Conservation (phyloP, 2,888 invertebrate species). For the Cenopis cana region DNA sequence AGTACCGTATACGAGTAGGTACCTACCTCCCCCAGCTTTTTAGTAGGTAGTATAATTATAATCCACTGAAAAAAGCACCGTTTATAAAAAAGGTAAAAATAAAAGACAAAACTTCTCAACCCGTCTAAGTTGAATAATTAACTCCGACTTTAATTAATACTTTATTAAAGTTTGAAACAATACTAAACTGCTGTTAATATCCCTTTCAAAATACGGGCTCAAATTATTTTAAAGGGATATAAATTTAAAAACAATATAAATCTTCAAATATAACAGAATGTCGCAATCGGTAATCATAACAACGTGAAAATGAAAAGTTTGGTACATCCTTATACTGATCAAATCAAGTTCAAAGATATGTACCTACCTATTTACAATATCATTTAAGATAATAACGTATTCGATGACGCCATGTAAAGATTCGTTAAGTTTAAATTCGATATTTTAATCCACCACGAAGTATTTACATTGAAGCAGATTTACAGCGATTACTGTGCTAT, state of each 20-base stretch:
- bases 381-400: constrained; percentile 55
- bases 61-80: not conserved
- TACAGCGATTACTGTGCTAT: constrained; percentile 64
- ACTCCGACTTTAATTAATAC: constrained; percentile 49
- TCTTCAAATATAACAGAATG: constrained; percentile 37
- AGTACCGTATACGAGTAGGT: not conserved
- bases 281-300: constrained; percentile 11
- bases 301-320: constrained; percentile 23
- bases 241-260: constrained; percentile 54
- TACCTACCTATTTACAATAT: constrained; percentile 59
- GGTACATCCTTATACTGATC: constrained; percentile 44
- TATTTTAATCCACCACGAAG: constrained; percentile 54
- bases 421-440: constrained; percentile 59
- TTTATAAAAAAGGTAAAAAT: not conserved
- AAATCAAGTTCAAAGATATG: constrained; percentile 62
- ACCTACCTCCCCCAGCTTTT: not conserved
- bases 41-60: not conserved
- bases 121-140: constrained; percentile 27
- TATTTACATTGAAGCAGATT: constrained; percentile 57
- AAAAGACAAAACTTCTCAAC: not conserved
- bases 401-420: constrained; percentile 63
- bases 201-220: constrained; percentile 84
- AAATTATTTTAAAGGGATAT: constrained; percentile 83
- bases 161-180: constrained; percentile 60
- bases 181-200: constrained; percentile 66